A percentile compares a stretch with the other conserved stretches of the same genome.
Evolutionary conservation across 37 sponge, comb jelly and placozoan genomes (phyloP).

Genomic region (Aplysina aerophoba): DNA sequence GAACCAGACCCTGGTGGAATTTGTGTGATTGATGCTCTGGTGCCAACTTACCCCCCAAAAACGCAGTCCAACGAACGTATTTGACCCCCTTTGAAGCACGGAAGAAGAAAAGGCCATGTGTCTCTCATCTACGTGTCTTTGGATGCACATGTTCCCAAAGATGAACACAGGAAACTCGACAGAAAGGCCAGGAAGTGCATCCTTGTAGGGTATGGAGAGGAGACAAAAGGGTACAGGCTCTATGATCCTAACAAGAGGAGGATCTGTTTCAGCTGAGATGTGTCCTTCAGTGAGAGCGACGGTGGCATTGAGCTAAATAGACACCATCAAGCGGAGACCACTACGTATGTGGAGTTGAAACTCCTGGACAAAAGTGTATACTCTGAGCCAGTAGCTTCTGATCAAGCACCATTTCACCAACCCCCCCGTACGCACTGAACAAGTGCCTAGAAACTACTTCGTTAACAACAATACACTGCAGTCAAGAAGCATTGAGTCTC

Average conservation of each 20-base stretch:
- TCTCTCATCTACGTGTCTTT: conserved; percentile 39
- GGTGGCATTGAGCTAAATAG: background rate
- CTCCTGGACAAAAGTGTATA: background rate
- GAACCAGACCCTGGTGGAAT: conserved; percentile 75
- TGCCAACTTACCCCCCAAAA: conserved; percentile 64
- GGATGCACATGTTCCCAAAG: conserved; percentile 54
- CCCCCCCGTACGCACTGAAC: too few relatives aligned
- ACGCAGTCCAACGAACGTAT: conserved; percentile 52
- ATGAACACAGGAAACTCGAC: conserved; percentile 32
- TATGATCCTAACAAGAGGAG: conserved; percentile 35
- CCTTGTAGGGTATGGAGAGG: conserved; percentile 37
- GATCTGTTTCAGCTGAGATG: conserved; percentile 58
- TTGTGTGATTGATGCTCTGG: conserved; percentile 63
- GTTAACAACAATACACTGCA: too few relatives aligned
- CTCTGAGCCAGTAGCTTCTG: background rate
- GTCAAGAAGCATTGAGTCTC: too few relatives aligned
- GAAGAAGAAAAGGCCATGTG: conserved; percentile 34
- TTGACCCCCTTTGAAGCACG: conserved; percentile 51
- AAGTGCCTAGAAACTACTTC: too few relatives aligned
- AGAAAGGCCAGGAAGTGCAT: conserved; percentile 32
- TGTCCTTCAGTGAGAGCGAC: conserved; percentile 52
- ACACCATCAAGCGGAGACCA: background rate
- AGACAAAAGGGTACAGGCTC: conserved; percentile 48
- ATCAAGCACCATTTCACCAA: too few relatives aligned
- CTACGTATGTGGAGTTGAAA: background rate